Base-by-base conservation (phyloP, 2,113 vertebrate genomes). In the Nanorana parkeri region DNA sequence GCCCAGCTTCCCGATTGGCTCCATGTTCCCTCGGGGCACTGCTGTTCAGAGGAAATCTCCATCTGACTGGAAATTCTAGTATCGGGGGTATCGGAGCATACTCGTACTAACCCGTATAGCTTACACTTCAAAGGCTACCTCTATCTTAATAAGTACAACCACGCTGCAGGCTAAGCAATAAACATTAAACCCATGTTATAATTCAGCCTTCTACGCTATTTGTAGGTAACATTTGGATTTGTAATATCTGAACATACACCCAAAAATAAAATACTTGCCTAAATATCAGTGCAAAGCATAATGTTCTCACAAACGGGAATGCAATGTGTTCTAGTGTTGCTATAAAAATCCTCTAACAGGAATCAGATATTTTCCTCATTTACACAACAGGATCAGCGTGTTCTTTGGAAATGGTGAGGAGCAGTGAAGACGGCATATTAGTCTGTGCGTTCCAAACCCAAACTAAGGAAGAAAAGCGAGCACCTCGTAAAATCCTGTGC, bases 371-470 rank as follows among this genome's bases (percentile, higher is more conserved):
- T 32, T 29, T 15, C 5, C 24, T 24, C 15, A 26, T 56, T 56
- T 19, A 72, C 17, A 29, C 28, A 52, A 55, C 69, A 73, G 69
- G 52, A 29, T 55, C 17, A 21, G 19, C 69, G 56, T 56, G 69
- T 56, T 73, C 52, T 21, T 29, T 29, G n/a, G 17, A 32, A 52
- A 24, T n/a, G 69, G 51, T 24, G 20, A 24, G 20, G 7, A 19
- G 29, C 19, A 55, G 16, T 36, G 68, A 54, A n/a, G n/a, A 73
- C 52, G 32, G 26, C 54, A 2, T 6, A 13, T 36, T 36, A 36
- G 54, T 26, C 16, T 21, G 54, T 74, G 69, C 28, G 17, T 52
- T 56, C 24, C 52, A n/a, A n/a, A n/a, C n/a, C n/a, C n/a, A n/a
- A n/a, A n/a, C n/a, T n/a, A n/a, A 54, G 51, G 2, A 3, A 21